Evolutionary conservation across 2,797 vertebrate genomes (phyloP), one percentile per base, ranked within the genome.

Genomic region (Okamejei kenojei): DNA sequence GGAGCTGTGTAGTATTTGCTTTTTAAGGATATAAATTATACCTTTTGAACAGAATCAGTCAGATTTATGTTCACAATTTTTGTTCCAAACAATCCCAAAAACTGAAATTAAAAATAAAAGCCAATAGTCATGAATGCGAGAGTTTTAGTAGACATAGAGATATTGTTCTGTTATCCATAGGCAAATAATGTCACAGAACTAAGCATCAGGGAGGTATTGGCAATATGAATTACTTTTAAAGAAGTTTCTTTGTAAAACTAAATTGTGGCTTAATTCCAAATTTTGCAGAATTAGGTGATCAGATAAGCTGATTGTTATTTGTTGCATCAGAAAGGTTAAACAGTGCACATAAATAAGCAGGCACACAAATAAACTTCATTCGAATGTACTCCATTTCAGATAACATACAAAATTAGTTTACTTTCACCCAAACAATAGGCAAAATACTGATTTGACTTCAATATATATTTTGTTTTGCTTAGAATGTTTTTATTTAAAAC

Each of bases 401-500:
- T 38, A 38, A 91, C 15, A 15, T 11, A 84, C 38, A 58, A 13
- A 45, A 92, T 58, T 73, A 71, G 23, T 73, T 92, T 54, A 73
- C 13, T 76, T 7, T 71, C 6, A 38, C 65, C 65, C 3, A 15
- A 26, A 26, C 10, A 92, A 54, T 76, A 74, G 21, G 73, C 73
- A 54, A 54, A 54, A 54, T 54, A 54, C 45, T 11, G 65, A 71
- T 90, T 35, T 17, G 6, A 65, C n/a, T 90, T 8, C 6, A 35
- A 90, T 29, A 90, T 65, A 90, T 21, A 35, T 54, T 54, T 91
- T 91, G 63, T 35, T 71, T 54, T 76, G 35, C 13, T 76, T 54
- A 92, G 38, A 74, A 91, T 21, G 58, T 92, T 74, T 76, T 92
- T 58, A 92, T 92, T 92, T 76, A 92, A 5, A 76, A 76, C 71